phyloP scores from a whole-genome alignment of 2,888 invertebrate genomes.

The Lamproptera curius region DNA sequence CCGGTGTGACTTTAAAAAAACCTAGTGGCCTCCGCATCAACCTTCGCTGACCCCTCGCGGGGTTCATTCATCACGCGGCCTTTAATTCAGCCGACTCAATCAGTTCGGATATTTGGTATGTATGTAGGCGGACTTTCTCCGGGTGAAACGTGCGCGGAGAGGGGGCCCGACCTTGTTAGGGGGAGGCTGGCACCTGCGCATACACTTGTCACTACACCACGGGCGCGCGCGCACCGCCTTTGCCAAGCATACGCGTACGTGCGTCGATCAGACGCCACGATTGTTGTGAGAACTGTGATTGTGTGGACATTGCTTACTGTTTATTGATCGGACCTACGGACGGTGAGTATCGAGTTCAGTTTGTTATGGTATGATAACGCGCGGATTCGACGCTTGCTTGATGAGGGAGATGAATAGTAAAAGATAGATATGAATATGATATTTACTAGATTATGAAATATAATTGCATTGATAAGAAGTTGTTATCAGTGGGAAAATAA shows the following conservation, averaged over 20 bases:
- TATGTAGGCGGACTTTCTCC: slow-evolving; percentile 77
- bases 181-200: slow-evolving; percentile 73
- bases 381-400: too few species aligned
- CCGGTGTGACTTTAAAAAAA: too few species aligned
- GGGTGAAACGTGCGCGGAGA: slow-evolving; percentile 63
- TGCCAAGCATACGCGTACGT: slow-evolving; percentile 52
- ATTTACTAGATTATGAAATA: too few species aligned
- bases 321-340: slow-evolving; percentile 38
- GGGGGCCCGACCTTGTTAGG: slow-evolving; percentile 72
- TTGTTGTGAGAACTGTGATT: slow-evolving; percentile 64
- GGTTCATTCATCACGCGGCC: slow-evolving; percentile 37
- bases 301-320: slow-evolving; percentile 40
- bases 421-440: too few species aligned
- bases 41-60: slow-evolving; percentile 29
- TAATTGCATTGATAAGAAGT: too few species aligned
- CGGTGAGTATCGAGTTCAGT: slow-evolving; percentile 40
- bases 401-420: too few species aligned
- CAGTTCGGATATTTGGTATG: slow-evolving; percentile 75
- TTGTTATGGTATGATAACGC: neutral
- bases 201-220: slow-evolving; percentile 62
- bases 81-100: slow-evolving; percentile 56
- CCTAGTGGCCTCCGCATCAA: slow-evolving; percentile 26
- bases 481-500: too few species aligned
- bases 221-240: slow-evolving; percentile 68
- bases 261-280: slow-evolving; percentile 38